These are phyloP conservation scores for Eulemur coronatus DNA, from an alignment of 2,797 vertebrate genomes.

Conservation along the genomic window DNA sequence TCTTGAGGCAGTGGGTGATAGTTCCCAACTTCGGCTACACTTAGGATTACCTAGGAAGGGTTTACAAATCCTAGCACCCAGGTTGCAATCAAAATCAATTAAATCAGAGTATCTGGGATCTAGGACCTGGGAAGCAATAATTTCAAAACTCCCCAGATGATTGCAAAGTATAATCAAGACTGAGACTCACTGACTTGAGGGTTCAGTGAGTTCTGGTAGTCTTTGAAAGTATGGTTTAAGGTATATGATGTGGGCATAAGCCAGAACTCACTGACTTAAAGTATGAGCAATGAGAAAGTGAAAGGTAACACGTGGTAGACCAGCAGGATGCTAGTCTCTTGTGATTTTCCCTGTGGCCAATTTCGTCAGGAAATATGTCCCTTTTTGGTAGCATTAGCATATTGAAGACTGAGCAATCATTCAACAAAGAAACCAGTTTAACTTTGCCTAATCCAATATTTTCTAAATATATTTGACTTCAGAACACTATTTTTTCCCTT, in stretches of 20 bases:
- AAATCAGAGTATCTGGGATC: background rate
- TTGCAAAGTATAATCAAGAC: background rate
- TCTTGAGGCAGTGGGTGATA: background rate
- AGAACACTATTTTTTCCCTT: background rate
- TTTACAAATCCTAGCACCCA: background rate
- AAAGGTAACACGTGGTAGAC: background rate
- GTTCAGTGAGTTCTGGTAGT: background rate
- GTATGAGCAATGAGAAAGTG: background rate
- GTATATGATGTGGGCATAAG: background rate
- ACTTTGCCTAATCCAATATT: background rate
- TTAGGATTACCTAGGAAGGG: background rate
- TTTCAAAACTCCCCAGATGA: background rate
- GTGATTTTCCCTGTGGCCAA: background rate
- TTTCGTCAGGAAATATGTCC: background rate
- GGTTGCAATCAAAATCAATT: background rate
- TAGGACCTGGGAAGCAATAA: background rate
- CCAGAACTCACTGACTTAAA: background rate
- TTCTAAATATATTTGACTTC: background rate
- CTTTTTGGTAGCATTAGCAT: background rate
- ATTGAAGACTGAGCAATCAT: background rate
- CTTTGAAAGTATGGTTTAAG: background rate
- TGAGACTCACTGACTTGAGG: background rate
- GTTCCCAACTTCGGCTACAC: background rate
- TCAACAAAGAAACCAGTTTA: background rate
- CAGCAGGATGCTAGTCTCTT: background rate